Evolutionary conservation across 2,797 vertebrate genomes (phyloP).

Genomic region (Lutjanus argentimaculatus): DNA sequence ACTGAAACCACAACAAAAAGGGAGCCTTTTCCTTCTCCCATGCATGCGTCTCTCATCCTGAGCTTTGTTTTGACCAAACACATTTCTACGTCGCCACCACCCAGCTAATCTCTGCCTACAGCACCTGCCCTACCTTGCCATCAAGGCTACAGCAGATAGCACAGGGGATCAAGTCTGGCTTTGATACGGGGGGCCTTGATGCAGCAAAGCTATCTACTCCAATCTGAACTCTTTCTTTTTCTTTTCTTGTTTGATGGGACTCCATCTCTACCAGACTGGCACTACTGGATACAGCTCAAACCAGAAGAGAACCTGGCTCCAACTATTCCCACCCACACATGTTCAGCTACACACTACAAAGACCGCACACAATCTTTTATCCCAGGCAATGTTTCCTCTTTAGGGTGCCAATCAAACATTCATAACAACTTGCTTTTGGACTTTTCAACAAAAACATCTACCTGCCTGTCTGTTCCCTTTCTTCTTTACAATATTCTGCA

Average conservation of each 20-base stretch:
- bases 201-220: constrained; percentile 48
- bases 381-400: constrained; percentile 35
- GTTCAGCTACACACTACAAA: constrained; percentile 43
- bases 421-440: constrained; percentile 54
- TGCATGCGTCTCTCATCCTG: constrained; percentile 42
- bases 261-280: constrained; percentile 43
- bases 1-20: constrained; percentile 54
- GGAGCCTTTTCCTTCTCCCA: constrained; percentile 32
- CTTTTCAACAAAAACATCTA: constrained; percentile 43
- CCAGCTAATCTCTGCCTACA: constrained; percentile 55
- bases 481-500: constrained; percentile 41
- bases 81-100: constrained; percentile 15
- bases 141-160: constrained; percentile 34
- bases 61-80: constrained; percentile 63
- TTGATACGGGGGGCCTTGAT: constrained; percentile 53
- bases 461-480: constrained; percentile 44
- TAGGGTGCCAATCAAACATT: constrained; percentile 63
- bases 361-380: constrained; percentile 25
- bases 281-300: constrained; percentile 46
- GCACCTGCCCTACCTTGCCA: constrained; percentile 35
- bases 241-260: constrained; percentile 46
- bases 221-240: constrained; percentile 41
- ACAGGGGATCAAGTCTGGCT: constrained; percentile 38
- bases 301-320: constrained; percentile 43
- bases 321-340: constrained; percentile 51